Conservation (phyloP, 2,888 invertebrate genomes). For the Bombyx huttoni region DNA sequence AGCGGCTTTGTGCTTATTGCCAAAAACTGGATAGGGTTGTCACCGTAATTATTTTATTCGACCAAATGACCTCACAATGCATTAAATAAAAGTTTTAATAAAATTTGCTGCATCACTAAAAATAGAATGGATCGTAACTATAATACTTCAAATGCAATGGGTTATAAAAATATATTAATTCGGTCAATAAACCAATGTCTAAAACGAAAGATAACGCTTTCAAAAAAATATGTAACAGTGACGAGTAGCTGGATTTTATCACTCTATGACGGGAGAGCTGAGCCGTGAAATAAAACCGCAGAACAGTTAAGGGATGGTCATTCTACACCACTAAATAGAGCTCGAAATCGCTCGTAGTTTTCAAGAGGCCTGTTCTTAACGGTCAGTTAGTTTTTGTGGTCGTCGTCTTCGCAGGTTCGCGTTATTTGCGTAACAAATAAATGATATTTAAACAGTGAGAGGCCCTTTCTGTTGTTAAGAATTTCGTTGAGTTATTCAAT, state of each 20-base stretch:
- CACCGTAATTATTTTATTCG: no score
- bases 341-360: conserved; percentile 1
- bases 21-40: no score
- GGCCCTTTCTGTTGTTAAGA: background rate
- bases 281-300: conserved; percentile 2
- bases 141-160: no score
- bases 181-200: no score
- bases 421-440: background rate
- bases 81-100: no score
- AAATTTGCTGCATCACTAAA: no score
- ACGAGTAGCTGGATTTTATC: background rate
- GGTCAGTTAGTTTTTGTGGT: conserved; percentile 1
- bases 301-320: background rate
- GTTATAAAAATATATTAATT: no score
- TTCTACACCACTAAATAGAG: background rate
- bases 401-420: background rate
- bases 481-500: background rate
- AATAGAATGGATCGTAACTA: no score
- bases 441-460: background rate
- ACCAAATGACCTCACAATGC: no score
- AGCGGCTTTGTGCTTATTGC: no score
- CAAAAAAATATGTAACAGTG: background rate
- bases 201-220: background rate
- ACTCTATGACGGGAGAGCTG: background rate
- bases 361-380: conserved; percentile 1